Conservation (phyloP, 2,888 invertebrate species). For the Sialis lutaria region DNA sequence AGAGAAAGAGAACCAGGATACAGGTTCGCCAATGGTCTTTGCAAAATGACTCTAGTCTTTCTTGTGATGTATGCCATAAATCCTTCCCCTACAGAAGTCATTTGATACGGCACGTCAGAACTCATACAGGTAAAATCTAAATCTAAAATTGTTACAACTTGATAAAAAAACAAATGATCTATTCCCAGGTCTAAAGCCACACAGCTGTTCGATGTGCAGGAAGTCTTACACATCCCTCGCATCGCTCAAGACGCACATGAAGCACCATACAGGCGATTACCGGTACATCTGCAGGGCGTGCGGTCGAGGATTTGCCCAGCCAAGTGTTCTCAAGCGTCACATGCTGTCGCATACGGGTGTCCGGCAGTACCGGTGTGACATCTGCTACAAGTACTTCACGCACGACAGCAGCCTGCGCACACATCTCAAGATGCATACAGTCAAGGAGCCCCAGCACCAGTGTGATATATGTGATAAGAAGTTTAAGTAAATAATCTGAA, state of each 20-base stretch:
- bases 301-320: constrained; percentile 1
- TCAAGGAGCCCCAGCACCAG: constrained; percentile 4
- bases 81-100: constrained; percentile 6
- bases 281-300: constrained; percentile 2
- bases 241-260: constrained; percentile 2
- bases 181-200: background rate
- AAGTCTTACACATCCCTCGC: constrained; percentile 2
- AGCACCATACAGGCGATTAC: constrained; percentile 3
- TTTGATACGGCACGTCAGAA: constrained; percentile 4
- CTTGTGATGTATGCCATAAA: constrained; percentile 5
- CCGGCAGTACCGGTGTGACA: constrained; percentile 1
- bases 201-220: constrained; percentile 1
- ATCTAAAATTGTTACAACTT: too few relatives aligned
- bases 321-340: constrained; percentile 3
- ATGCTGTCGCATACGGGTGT: constrained; percentile 5
- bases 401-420: constrained; percentile 3
- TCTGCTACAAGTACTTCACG: constrained; percentile 1
- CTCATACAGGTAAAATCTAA: background rate
- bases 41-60: background rate
- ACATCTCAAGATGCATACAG: constrained; percentile 5
- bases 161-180: too few relatives aligned
- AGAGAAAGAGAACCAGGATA: background rate
- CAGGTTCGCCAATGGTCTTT: background rate
- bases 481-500: constrained; percentile 1
- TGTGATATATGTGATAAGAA: constrained; percentile 5